phyloP scores from a whole-genome alignment of 2,113 vertebrate genomes.

The Pseudolaguvia tuberculata region DNA sequence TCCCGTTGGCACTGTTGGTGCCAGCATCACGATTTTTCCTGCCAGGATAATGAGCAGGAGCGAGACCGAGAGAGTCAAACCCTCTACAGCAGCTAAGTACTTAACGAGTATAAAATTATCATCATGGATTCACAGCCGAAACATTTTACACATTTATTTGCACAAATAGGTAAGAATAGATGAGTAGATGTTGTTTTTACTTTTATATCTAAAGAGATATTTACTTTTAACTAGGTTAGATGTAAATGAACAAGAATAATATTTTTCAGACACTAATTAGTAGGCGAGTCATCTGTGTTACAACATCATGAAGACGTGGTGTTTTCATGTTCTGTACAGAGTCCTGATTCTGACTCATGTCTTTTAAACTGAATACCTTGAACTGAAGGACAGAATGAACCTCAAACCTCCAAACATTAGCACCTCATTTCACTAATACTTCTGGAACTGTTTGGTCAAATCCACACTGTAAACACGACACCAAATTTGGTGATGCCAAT shows the following conservation, averaged over 20 bases:
- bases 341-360: too few species aligned
- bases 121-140: not conserved
- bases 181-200: not conserved
- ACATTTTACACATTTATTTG: not conserved
- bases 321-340: too few species aligned
- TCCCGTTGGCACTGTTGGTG: not conserved
- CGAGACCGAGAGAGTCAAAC: not conserved
- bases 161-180: not conserved
- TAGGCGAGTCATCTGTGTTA: not conserved
- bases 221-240: not conserved
- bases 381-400: too few species aligned
- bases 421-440: too few species aligned
- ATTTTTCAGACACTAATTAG: not conserved
- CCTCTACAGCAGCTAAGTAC: not conserved
- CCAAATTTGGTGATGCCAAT: not conserved
- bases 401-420: too few species aligned
- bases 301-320: too few species aligned
- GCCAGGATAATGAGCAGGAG: conserved; percentile 15
- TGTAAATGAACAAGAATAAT: not conserved
- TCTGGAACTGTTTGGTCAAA: too few species aligned
- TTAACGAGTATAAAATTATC: not conserved
- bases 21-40: conserved; percentile 7
- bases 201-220: not conserved
- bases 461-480: too few species aligned
- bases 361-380: too few species aligned